Evolutionary conservation across 1,140 invertebrate genomes (phyloP).

Genomic region (Conus betulinus): DNA sequence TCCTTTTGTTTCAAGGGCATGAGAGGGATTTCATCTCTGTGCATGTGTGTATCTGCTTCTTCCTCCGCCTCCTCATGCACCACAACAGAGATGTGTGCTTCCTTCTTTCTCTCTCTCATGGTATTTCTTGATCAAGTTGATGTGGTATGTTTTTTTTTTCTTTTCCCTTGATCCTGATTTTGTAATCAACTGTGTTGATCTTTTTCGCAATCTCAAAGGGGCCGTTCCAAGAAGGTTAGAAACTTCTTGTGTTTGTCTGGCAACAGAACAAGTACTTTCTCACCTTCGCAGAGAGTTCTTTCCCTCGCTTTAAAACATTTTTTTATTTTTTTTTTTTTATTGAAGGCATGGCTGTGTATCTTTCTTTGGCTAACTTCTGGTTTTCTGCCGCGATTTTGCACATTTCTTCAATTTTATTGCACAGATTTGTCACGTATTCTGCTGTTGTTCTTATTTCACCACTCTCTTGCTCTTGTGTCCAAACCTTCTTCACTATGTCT

Average conservation of each 20-base stretch:
- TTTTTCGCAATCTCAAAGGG: conserved; percentile 27
- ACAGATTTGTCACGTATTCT: conserved; percentile 36
- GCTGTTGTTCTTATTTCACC: conserved; percentile 43
- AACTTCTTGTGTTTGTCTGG: conserved; percentile 47
- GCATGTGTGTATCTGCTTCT: too few relatives aligned
- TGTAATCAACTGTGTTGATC: background rate
- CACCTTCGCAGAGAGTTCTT: conserved; percentile 34
- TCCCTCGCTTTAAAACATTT: too few relatives aligned
- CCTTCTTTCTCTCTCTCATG: background rate
- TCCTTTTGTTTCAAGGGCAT: background rate
- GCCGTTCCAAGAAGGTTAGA: conserved; percentile 42
- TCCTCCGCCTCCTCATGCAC: background rate
- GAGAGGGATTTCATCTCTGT: background rate
- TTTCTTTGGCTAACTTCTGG: background rate
- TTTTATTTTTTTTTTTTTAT: conserved; percentile 22
- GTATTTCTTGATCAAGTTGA: conserved; percentile 16
- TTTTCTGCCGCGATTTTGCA: conserved; percentile 40
- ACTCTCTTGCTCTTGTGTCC: conserved; percentile 44
- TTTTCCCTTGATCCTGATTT: background rate
- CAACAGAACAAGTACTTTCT: conserved; percentile 41
- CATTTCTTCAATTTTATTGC: background rate
- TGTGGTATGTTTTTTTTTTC: background rate
- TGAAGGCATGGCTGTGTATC: conserved; percentile 8
- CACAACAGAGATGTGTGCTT: background rate
- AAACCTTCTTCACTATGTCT: conserved; percentile 51